phyloP scores from a whole-genome alignment of 1,140 invertebrate genomes.

The Drosophila lini region DNA sequence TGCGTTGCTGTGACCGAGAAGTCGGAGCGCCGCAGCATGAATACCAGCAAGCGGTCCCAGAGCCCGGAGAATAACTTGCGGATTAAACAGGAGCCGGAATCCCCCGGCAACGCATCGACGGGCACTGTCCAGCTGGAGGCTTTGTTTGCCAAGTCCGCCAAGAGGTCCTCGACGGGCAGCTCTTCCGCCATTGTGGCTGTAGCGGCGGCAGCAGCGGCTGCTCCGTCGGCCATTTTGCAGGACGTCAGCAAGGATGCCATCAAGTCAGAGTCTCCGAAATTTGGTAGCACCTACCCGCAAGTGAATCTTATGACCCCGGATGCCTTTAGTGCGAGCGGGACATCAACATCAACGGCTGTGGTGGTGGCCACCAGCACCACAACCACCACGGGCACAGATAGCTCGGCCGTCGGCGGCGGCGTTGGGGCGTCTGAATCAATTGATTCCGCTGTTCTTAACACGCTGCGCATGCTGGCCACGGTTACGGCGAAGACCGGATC shows the following conservation, averaged over 20 bases:
- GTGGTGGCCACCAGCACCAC: conserved; percentile 43
- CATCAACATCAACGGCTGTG: conserved; percentile 37
- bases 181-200: conserved; percentile 69
- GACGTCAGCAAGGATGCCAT: conserved; percentile 24
- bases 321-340: conserved; percentile 89
- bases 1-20: conserved; percentile 69
- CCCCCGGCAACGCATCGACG: conserved; percentile 39
- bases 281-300: conserved; percentile 84
- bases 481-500: conserved; percentile 54
- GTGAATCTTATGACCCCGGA: conserved; percentile 92
- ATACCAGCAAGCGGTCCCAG: conserved; percentile 56
- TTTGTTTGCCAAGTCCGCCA: conserved; percentile 59
- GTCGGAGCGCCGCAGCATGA: conserved; percentile 59
- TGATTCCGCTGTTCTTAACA: conserved; percentile 78
- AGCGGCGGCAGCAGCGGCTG: conserved; percentile 65
- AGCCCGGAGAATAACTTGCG: conserved; percentile 50
- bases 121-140: conserved; percentile 54
- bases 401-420: neutral
- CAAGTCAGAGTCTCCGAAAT: conserved; percentile 69
- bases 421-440: conserved; percentile 48
- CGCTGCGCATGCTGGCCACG: conserved; percentile 78
- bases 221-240: conserved; percentile 52
- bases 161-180: conserved; percentile 38
- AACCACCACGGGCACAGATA: conserved; percentile 26
- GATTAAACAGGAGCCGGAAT: conserved; percentile 60